phyloP scores from a whole-genome alignment of 2,797 vertebrate species.

The Delichon dasypus region DNA sequence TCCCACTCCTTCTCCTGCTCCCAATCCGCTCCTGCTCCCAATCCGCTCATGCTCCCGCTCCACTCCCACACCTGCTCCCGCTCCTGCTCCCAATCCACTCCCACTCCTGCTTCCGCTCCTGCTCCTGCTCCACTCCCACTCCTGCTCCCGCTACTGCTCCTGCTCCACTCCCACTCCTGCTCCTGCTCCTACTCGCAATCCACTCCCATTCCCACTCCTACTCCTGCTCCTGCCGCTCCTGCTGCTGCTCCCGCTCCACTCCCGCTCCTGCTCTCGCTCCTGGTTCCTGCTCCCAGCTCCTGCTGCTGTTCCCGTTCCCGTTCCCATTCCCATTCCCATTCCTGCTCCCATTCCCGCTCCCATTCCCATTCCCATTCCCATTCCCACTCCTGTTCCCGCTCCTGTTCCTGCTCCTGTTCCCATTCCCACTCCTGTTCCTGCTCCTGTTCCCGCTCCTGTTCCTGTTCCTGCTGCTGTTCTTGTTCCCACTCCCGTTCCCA shows the following conservation, averaged over 20 bases:
- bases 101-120: not conserved
- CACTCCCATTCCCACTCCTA: rapidly evolving
- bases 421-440: too few species aligned
- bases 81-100: not conserved
- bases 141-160: not conserved
- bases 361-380: rapidly evolving
- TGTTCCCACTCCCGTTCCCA: rapidly evolving
- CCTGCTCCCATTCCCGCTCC: not conserved
- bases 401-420: not conserved
- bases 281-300: too few species aligned
- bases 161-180: not conserved
- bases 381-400: not conserved
- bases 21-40: too few species aligned
- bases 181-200: rapidly evolving
- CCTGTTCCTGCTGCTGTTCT: rapidly evolving
- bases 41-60: too few species aligned
- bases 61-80: too few species aligned
- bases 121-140: rapidly evolving
- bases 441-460: not conserved
- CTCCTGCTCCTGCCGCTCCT: rapidly evolving
- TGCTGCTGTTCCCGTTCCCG: too few species aligned
- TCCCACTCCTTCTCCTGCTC: too few species aligned
- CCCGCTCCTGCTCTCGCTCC: too few species aligned
- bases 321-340: rapidly evolving
- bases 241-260: too few species aligned